phyloP scores from a whole-genome alignment of 2,888 invertebrate genomes.

The Conus canariensis region DNA sequence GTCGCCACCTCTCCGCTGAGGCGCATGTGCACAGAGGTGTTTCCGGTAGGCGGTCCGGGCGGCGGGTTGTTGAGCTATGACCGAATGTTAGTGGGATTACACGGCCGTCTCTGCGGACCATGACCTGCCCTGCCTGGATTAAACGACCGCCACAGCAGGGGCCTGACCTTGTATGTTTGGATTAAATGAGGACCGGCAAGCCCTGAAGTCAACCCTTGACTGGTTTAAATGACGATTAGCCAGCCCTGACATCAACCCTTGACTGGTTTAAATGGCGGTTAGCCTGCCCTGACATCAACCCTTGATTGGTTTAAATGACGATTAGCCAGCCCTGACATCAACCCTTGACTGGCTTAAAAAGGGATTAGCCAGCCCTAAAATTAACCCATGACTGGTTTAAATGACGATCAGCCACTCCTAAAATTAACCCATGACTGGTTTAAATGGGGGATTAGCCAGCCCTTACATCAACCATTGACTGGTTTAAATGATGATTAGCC shows the following conservation, averaged over 20 bases:
- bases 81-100: conserved; percentile 11
- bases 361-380: background rate
- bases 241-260: background rate
- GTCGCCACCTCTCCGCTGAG: conserved; percentile 14
- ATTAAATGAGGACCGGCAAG: background rate
- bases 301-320: background rate
- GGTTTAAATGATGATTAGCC: background rate
- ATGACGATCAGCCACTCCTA: background rate
- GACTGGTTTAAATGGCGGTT: background rate
- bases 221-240: background rate
- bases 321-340: background rate
- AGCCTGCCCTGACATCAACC: background rate
- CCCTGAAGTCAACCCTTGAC: background rate
- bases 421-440: background rate
- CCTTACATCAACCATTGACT: background rate
- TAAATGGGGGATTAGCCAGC: background rate
- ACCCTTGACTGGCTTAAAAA: background rate
- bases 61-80: conserved; percentile 20
- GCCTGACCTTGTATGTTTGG: background rate
- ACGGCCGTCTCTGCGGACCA: background rate
- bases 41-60: conserved; percentile 33
- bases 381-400: background rate
- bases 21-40: conserved; percentile 32
- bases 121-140: background rate
- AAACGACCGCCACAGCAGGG: background rate